These are phyloP conservation scores for Atlantisia rogersi DNA, from an alignment of 2,113 vertebrate species.

Conservation along the genomic window DNA sequence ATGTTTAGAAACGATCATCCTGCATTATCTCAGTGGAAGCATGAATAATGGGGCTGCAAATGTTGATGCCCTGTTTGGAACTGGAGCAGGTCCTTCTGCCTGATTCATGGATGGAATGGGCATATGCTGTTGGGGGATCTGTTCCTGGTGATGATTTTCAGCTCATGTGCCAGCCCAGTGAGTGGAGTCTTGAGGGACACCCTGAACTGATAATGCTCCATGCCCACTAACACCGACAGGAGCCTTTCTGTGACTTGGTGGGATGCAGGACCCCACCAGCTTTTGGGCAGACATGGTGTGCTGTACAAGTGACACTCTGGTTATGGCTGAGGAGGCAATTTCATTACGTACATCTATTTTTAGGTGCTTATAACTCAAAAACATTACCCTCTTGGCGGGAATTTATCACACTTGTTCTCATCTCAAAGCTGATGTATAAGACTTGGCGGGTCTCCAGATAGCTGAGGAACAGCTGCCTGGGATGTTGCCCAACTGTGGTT, in stretches of 20 bases:
- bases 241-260: background rate
- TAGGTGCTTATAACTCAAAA: constrained; percentile 38
- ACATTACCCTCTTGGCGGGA: background rate
- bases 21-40: background rate
- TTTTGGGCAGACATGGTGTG: accelerated
- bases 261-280: background rate
- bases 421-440: background rate
- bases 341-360: constrained; percentile 1
- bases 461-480: constrained; percentile 51
- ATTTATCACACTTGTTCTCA: constrained; percentile 51
- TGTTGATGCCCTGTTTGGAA: background rate
- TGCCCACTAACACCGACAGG: background rate
- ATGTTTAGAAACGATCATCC: background rate
- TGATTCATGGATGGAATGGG: background rate
- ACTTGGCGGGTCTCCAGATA: background rate
- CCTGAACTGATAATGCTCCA: accelerated
- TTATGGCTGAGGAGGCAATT: constrained; percentile 1
- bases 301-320: background rate
- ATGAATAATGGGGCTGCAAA: background rate
- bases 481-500: constrained; percentile 29
- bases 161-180: background rate
- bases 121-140: background rate
- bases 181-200: background rate
- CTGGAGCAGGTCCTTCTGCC: background rate
- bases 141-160: background rate